Evolutionary conservation across 2,888 invertebrate genomes (phyloP), one percentile per base, ranked within the genome.

Genomic region (Trypoxylon attenuatum): DNA sequence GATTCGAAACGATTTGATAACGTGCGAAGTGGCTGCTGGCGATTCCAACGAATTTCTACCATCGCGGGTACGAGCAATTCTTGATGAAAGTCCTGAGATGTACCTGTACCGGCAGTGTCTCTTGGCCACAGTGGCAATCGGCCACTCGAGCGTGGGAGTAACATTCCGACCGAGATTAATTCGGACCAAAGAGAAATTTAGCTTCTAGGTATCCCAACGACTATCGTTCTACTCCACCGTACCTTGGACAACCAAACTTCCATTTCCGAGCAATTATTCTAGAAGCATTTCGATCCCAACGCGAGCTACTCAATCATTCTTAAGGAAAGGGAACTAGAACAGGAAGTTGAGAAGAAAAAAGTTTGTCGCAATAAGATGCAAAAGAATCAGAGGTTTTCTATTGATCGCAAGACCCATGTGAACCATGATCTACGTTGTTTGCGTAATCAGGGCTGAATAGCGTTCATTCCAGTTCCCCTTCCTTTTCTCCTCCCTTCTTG

Each of bases 131-230:
- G 71, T 67, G 64, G 75, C 76, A 69, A 73, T 71, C 70, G 79
- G 73, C 68, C 72, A 66, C 69, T 57, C 55, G 62, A 65, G 69
- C 70, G 79, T 73, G 79, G 78, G 82, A 81, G 80, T 79, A 76
- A 78, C 84, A 84, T 84, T 84, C 84, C 84, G 79, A 79, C 81
- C 75, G 83, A 84, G 84, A 85, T 84, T 84, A 85, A 85, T 85
- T 84, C 84, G 78, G 79, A 81, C 83, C 80, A 80, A 82, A 82
- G 82, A 82, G 84, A 83, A 85, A 84, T 84, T 84, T 82, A 84
- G 82, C 83, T 81, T 84, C 81, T 83, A 84, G 82, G 81, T 80
- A 73, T 69, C 51, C 69, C 72, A 76, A 73, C 59, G 64, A 57
- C 78, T 74, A 76, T 80, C 74, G 73, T 70, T 46, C 49, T 6